A percentile compares a stretch with the other conserved stretches of the same genome.
phyloP scores from a whole-genome alignment of 2,797 vertebrate genomes.

The Notolepis coatsorum region DNA sequence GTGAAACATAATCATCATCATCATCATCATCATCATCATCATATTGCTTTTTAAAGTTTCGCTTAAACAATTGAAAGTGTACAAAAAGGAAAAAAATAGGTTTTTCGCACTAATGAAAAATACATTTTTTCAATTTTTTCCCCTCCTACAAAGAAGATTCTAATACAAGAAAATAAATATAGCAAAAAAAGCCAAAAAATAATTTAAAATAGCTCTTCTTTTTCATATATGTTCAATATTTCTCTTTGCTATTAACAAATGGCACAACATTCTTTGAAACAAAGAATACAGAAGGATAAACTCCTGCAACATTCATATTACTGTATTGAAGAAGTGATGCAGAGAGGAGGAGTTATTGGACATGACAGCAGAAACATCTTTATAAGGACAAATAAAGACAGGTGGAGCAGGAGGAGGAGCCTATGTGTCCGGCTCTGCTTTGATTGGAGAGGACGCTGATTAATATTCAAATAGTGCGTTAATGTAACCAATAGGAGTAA shows the following conservation, averaged over 20 bases:
- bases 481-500: constrained; percentile 34
- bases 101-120: constrained; percentile 99
- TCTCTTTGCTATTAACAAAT: constrained; percentile 99
- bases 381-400: constrained; percentile 83
- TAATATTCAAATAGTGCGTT: constrained; percentile 25
- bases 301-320: constrained; percentile 98
- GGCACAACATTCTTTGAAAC: constrained; percentile 99
- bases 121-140: constrained; percentile 88
- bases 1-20: constrained; percentile 88
- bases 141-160: constrained; percentile 99
- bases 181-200: constrained; percentile 99
- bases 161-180: constrained; percentile 99
- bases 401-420: constrained; percentile 33
- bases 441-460: constrained; percentile 44
- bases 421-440: constrained; percentile 44
- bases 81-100: constrained; percentile 99
- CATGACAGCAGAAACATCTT: constrained; percentile 76
- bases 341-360: constrained; percentile 78
- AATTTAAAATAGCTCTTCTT: constrained; percentile 99
- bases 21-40: constrained; percentile 88
- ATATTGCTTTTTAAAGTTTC: constrained; percentile 98
- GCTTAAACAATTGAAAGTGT: constrained; percentile 95
- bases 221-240: constrained; percentile 99
- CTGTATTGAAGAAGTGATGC: constrained; percentile 86
- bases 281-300: constrained; percentile 95